Base-by-base conservation (phyloP, 1,140 invertebrate genomes). In the Oncopeltus fasciatus region DNA sequence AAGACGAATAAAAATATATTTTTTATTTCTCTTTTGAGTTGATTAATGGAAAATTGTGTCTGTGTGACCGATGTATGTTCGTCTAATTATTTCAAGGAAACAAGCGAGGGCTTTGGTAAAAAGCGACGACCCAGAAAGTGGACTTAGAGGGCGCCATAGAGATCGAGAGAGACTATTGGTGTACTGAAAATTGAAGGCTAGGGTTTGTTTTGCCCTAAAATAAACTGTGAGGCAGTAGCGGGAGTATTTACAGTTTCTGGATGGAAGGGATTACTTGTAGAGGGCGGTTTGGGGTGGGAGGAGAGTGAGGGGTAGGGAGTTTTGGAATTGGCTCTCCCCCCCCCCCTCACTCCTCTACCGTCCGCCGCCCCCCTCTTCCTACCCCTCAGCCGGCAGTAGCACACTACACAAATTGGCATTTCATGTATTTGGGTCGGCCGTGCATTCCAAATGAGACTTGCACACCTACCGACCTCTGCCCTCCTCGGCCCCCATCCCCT, bases 351-450 rank as follows among this genome's bases (percentile, higher is more conserved):
- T n/a, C 31, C 31, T 14, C 31, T 8, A 5, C 31, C 31, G 14
- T 38, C 31, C 49, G 31, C 31, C 14, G 5, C 31, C 31, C 31
- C 31, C 31, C 31, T 8, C 31, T 14, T 14, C 5, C 14, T 14
- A 18, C 24, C 49, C 2, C 18, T 9, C 20, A 24, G 49, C 49
- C 49, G 49, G 49, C 49, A 14, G 49, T 24, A 24, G 49, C 49
- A 53, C 49, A 53, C 49, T 53, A 53, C 49, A 53, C 49, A 53
- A 53, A 53, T 53, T 53, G 49, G 49, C 49, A 53, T 53, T 53
- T 53, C 49, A 53, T 53, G 49, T 53, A 53, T 53, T 53, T 53
- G 49, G 49, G 49, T 53, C 49, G 49, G 49, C 49, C 49, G 20
- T 53, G 49, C 49, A 53, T 53, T 53, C 49, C 49, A 53, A 53